Evolutionary conservation across 2,888 invertebrate genomes (phyloP).

Genomic region (Scotopteryx bipunctaria): DNA sequence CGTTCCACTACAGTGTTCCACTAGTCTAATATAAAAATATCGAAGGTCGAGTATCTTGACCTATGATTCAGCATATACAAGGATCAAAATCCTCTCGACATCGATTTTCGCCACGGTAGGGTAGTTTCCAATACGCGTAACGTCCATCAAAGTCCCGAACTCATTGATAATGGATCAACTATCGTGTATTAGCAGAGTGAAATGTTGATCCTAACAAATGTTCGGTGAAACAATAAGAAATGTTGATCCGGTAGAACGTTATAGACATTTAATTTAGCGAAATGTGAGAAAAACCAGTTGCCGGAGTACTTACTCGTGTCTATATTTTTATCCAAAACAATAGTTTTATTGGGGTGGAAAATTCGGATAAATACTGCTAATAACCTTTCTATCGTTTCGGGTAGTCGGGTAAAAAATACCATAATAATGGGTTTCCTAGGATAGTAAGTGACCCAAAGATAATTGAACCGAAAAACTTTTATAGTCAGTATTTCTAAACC

Average conservation of each 20-base stretch:
- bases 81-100: slow-evolving; percentile 27
- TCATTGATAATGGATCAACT: slow-evolving; percentile 9
- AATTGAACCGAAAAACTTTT: not conserved
- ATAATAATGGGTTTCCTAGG: too few species aligned
- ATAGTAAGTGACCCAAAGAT: too few species aligned
- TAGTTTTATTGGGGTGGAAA: too few species aligned
- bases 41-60: not conserved
- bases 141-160: slow-evolving; percentile 20
- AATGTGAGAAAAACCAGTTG: too few species aligned
- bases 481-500: not conserved
- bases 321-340: too few species aligned
- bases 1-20: too few species aligned
- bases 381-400: too few species aligned
- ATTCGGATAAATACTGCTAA: too few species aligned
- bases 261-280: not conserved
- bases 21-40: not conserved
- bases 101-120: slow-evolving; percentile 29
- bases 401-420: too few species aligned
- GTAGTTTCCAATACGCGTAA: slow-evolving; percentile 30
- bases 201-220: slow-evolving; percentile 3
- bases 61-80: slow-evolving; percentile 12
- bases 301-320: too few species aligned
- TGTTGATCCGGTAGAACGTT: not conserved
- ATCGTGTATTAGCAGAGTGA: slow-evolving; percentile 13
- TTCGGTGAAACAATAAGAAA: not conserved